Evolutionary conservation across 2,797 vertebrate genomes (phyloP).

Genomic region (Pteropus rufus): DNA sequence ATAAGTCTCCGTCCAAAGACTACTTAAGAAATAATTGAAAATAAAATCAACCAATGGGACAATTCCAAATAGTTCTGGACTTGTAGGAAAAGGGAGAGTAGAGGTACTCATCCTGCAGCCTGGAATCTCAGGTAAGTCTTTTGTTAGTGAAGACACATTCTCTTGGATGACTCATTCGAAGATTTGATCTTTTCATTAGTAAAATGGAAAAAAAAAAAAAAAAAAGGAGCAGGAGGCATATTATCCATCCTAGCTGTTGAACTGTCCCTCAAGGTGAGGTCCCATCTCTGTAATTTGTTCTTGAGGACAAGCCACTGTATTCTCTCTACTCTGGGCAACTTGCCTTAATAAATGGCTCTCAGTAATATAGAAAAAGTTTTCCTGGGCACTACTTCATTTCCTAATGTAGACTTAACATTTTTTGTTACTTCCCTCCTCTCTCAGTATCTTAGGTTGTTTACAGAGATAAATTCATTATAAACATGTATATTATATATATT

Average conservation of each 20-base stretch:
- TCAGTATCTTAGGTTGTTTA: neutral
- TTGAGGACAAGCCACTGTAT: neutral
- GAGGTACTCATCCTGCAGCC: neutral
- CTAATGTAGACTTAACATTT: neutral
- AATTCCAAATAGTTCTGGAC: neutral
- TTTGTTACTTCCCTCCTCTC: neutral
- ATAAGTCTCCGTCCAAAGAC: neutral
- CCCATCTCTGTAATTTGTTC: neutral
- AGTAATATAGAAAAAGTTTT: neutral
- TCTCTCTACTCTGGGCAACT: neutral
- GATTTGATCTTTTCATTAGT: neutral
- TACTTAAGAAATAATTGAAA: neutral
- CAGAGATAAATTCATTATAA: neutral
- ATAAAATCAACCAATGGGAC: neutral
- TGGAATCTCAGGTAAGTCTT: neutral
- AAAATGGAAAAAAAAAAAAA: neutral
- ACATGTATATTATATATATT: neutral
- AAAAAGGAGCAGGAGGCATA: neutral
- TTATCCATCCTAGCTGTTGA: neutral
- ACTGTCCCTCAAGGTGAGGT: neutral
- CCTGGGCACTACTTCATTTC: neutral
- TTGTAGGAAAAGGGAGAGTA: neutral
- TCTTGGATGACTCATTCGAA: neutral
- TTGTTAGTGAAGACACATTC: neutral
- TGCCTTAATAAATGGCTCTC: neutral